Conservation (phyloP, 2,113 vertebrate species). For the Pedetes capensis region DNA sequence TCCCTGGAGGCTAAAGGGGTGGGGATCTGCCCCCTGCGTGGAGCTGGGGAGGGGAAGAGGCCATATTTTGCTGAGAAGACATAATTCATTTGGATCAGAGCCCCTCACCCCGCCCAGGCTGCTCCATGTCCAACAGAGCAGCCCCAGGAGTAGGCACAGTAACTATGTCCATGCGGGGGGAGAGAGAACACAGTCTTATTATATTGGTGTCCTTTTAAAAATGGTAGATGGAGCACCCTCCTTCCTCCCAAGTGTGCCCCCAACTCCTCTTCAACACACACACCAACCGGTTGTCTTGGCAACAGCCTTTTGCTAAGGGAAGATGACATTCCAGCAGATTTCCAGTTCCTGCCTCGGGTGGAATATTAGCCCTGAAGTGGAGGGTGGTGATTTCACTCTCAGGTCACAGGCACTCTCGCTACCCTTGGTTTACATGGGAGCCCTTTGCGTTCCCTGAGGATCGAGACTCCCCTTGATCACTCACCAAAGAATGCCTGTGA, state of each 20-base stretch:
- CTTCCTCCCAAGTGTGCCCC: background rate
- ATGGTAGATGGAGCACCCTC: background rate
- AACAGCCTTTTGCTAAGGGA: background rate
- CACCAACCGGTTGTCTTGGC: background rate
- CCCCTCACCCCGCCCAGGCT: background rate
- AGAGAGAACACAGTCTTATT: background rate
- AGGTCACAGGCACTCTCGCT: background rate
- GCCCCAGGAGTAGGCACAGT: background rate
- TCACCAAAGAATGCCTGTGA: background rate
- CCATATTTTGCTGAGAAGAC: background rate
- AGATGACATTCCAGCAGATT: background rate
- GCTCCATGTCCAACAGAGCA: background rate
- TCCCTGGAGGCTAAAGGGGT: background rate
- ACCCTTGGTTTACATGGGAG: background rate
- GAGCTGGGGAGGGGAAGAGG: background rate
- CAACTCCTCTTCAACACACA: fast-evolving
- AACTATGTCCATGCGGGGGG: background rate
- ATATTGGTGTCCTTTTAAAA: background rate
- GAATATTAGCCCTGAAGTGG: fast-evolving
- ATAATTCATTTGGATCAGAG: background rate
- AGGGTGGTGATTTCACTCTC: fast-evolving
- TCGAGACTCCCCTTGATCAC: fast-evolving
- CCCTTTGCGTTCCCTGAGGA: background rate
- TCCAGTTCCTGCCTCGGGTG: background rate
- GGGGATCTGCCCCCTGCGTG: fast-evolving